Evolutionary conservation across 2,797 vertebrate genomes (phyloP), one percentile per base, ranked within the genome.

Genomic region (Oceanodroma leucorhoa): DNA sequence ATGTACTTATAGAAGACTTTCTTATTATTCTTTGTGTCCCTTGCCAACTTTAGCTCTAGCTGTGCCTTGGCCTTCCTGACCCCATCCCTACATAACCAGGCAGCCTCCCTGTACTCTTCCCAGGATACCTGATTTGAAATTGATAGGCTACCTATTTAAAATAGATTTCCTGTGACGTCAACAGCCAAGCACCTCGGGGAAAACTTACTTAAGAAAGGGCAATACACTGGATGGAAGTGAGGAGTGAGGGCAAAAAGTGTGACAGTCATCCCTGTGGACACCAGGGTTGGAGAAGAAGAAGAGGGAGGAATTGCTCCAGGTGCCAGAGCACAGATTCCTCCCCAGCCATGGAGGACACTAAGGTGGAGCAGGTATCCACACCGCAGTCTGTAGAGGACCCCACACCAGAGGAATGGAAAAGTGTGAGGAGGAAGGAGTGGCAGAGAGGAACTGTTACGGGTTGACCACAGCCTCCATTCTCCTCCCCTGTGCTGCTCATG

Each of bases 81-180:
- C 8, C 4, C 2, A 61, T 20, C 19, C 16, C 26, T 66, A 51
- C 10, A 43, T 5, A n/a, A n/a, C 3, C 2, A 1, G 20, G 9
- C 17, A 91, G 14, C 5, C 8, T 40, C 72, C 10, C 22, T n/a
- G 14, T 54, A 24, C 12, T 54, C 3, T 43, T 88, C 26, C 11
- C 16, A 77, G 21, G 38, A 46, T 24, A 67, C 3, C 1, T 2
- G 14, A 21, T 43, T 16, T 67, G n/a, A 62, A 85, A 61, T 24
- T n/a, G 23, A 15, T 23, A 83, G 9, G 5, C 23, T 55, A 48
- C 5, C 4, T 3, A 61, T 65, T 79, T 48, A 36, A 83, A 57
- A 53, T 5, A 36, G 3, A 50, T 82, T 62, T 71, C 3, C 7
- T 76, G 6, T 41, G 41, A 29, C 1, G 2, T 50, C 34, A 82